These are phyloP conservation scores for Epinephelus coioides DNA, from an alignment of 2,797 vertebrate genomes.

Conservation along the genomic window DNA sequence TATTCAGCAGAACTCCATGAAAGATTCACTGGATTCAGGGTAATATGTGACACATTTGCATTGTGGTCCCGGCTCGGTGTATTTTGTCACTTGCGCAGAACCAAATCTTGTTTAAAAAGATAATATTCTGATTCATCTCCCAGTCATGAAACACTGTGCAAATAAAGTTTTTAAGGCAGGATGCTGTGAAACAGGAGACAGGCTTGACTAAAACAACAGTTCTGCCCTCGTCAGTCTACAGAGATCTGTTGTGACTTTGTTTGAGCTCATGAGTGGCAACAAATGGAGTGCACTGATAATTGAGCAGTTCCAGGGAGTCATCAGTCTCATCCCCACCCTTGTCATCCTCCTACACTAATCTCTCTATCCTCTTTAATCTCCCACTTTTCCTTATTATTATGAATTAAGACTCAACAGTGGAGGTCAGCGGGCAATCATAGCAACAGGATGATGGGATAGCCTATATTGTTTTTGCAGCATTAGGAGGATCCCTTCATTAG, in stretches of 20 bases:
- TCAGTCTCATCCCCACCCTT: slow-evolving; percentile 67
- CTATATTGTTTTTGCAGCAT: background rate
- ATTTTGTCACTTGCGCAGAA: background rate
- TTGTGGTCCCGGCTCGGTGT: background rate
- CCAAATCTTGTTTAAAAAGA: background rate
- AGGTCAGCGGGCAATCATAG: slow-evolving; percentile 7
- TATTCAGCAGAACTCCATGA: slow-evolving; percentile 38
- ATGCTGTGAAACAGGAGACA: background rate
- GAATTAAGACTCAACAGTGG: slow-evolving; percentile 35
- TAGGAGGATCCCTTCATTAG: background rate
- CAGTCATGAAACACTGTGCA: background rate
- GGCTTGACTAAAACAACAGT: slow-evolving; percentile 14
- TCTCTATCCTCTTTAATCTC: slow-evolving; percentile 37
- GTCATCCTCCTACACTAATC: slow-evolving; percentile 67
- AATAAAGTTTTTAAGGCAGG: background rate
- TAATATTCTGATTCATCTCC: slow-evolving; percentile 5
- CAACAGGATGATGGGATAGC: background rate
- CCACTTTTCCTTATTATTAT: slow-evolving; percentile 31
- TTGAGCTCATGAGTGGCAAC: slow-evolving; percentile 25
- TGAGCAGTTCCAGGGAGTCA: slow-evolving; percentile 56
- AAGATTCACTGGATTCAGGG: slow-evolving; percentile 14
- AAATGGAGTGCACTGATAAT: slow-evolving; percentile 44
- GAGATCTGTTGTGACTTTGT: slow-evolving; percentile 39
- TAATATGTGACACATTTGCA: slow-evolving; percentile 13
- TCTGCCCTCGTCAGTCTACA: background rate